Conservation (phyloP, 2,888 invertebrate species). For the Omphaloscelis lunosa region DNA sequence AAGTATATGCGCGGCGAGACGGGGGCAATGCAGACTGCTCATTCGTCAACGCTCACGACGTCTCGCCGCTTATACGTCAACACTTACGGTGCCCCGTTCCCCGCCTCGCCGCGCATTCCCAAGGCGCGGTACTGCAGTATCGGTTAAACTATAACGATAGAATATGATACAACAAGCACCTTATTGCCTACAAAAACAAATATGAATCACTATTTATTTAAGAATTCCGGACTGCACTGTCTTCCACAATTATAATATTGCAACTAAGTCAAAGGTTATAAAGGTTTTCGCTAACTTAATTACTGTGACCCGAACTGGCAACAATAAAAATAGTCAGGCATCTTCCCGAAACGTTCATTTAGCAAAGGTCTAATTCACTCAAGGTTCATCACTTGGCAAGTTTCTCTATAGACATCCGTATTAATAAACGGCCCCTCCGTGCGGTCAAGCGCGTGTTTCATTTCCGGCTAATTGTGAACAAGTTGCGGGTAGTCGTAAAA, state of each 20-base stretch:
- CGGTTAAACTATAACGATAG: no score
- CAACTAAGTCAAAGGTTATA: not conserved
- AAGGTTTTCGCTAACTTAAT: not conserved
- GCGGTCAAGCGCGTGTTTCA: not conserved
- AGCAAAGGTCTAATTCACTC: slow-evolving; percentile 23
- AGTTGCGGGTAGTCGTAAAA: not conserved
- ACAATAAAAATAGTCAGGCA: not conserved
- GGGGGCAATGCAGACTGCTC: no score
- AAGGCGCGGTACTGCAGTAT: no score
- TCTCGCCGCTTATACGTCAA: no score
- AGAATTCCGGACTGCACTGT: not conserved
- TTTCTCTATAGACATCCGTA: not conserved
- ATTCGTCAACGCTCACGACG: no score
- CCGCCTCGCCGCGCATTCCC: no score
- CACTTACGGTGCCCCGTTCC: no score
- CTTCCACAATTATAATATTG: not conserved
- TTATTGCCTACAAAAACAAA: no score
- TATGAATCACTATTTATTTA: no score
- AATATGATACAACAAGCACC: no score
- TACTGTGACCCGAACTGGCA: not conserved
- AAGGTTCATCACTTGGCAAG: not conserved
- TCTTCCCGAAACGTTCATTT: slow-evolving; percentile 1
- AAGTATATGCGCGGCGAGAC: no score
- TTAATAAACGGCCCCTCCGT: not conserved
- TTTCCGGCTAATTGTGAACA: not conserved